Base-by-base conservation (phyloP, 2,888 invertebrate genomes). In the Xestia sexstrigata region DNA sequence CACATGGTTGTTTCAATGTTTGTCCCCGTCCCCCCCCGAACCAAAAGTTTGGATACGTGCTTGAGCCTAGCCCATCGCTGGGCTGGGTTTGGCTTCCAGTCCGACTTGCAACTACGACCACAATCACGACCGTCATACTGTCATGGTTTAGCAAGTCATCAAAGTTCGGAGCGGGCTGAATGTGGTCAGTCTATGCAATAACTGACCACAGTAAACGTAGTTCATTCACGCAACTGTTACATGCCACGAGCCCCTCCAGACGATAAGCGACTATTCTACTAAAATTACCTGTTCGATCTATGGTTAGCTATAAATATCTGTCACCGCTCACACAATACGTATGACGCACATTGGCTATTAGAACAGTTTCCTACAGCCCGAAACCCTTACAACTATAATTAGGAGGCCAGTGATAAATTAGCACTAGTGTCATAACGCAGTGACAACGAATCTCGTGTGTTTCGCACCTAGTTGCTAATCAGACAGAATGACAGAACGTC, bases 401-500 rank as follows among this genome's bases (percentile, higher is more conserved):
- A 87, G 70, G 74, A 80, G 60, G 71, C 76, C 80, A 74, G 70
- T 76, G 77, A 78, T 78, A 83, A 86, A 86, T 88, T 81, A 85
- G 67, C 82, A 88, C 76, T 55, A 67, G 69, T 70, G n/a, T 82
- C 73, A 78, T 87, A 84, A 86, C 39, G 20, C 65, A 49, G 68
- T 66, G 72, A 81, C 87, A 81, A 77, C 72, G 76, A 69, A 74
- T 71, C 45, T 71, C 52, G 30, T 60, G 58, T 70, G 30, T 70
- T 81, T 85, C 63, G 63, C 87, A 81, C 74, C 74, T 79, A 39
- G 49, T 74, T 70, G 82, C 69, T 83, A 88, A 88, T 62, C 68
- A 81, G 49, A 49, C 9, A 49, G 49, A 20, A 49, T 49, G 20
- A 20, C 20, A 49, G 30, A 20, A 74, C 35, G 20, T 83, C 86